Evolutionary conservation across 2,113 vertebrate genomes (phyloP), one percentile per base, ranked within the genome.

Genomic region (Benitochromis conjunctus): DNA sequence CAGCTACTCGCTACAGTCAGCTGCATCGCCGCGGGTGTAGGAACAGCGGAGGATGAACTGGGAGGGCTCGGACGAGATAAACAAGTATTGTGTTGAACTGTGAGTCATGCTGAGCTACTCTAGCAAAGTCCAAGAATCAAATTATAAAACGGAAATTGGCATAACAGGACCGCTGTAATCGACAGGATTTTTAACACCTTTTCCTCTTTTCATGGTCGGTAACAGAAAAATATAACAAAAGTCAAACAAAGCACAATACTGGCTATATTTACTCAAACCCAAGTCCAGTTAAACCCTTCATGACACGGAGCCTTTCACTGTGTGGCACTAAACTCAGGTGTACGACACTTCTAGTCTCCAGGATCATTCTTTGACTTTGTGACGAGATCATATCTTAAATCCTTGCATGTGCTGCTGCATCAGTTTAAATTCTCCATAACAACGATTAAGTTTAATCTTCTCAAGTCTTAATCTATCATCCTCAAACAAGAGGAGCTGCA

Each of bases 331-430:
- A 12, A 26, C 9, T 3, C 4, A 1, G 9, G 24, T 8, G 1
- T n/a, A 0, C 19, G 36, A 12, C 24, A 7, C 11, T 46, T 38
- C 57, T 29, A 0, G 21, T 55, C 0, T 69, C 13, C 1, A 18
- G 24, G 51, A 43, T 69, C 2, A 16, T 18, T 16, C 4, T 55
- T 38, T 7, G 0, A 51, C 5, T 19, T 18, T n/a, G 57, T 31
- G 57, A 0, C 5, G 21, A n/a, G n/a, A 71, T 24, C 21, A 10
- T 5, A 51, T 60, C 24, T 64, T 43, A n/a, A 1, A 34, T 69
- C 21, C 7, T 10, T 7, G 26, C 1, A 4, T 54, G 48, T 86
- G 56, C 9, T 74, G 51, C 13, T 46, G 41, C 16, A 7, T 10
- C 58, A 3, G 9, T 31, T 41, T 36, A 29, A 51, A 10, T 29